Percentiles rank a stretch among this genome's conserved stretches.
Conservation (phyloP, 2,888 invertebrate species). For the Camptogramma bilineatum region DNA sequence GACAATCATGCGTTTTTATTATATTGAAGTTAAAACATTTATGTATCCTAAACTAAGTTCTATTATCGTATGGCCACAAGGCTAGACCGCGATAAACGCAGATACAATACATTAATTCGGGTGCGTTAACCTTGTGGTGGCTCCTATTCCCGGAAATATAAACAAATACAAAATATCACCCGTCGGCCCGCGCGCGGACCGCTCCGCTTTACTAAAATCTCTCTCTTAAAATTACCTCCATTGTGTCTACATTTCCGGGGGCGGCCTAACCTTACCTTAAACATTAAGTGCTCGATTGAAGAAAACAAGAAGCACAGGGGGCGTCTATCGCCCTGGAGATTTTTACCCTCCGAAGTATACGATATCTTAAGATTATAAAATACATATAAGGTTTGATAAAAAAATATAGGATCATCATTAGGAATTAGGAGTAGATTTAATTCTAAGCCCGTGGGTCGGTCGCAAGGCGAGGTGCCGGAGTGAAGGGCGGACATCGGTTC, state of each 20-base stretch:
- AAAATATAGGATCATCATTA: conserved; percentile 81
- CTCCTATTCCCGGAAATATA: conserved; percentile 61
- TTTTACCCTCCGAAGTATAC: conserved; percentile 70
- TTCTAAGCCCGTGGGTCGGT: conserved; percentile 61
- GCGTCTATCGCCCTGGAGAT: conserved; percentile 70
- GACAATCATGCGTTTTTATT: conserved; percentile 46
- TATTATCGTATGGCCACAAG: conserved; percentile 58
- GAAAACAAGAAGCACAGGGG: conserved; percentile 84
- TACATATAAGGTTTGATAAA: conserved; percentile 69
- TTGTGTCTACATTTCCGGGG: conserved; percentile 60
- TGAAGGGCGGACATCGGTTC: not conserved
- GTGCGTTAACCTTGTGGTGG: conserved; percentile 58
- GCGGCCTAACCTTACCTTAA: conserved; percentile 53
- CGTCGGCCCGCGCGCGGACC: conserved; percentile 28
- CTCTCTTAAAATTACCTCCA: conserved; percentile 53
- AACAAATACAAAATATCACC: conserved; percentile 43
- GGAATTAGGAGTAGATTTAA: conserved; percentile 72
- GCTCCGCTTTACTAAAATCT: conserved; percentile 44
- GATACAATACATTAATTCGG: conserved; percentile 67
- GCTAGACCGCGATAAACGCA: conserved; percentile 56
- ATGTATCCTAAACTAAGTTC: conserved; percentile 56
- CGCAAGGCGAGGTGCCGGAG: conserved; percentile 36
- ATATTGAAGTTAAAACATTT: conserved; percentile 58
- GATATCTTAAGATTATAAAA: conserved; percentile 80
- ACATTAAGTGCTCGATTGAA: conserved; percentile 65